Base-by-base conservation (phyloP, 2,113 vertebrate genomes). In the Sinosuthora webbiana region DNA sequence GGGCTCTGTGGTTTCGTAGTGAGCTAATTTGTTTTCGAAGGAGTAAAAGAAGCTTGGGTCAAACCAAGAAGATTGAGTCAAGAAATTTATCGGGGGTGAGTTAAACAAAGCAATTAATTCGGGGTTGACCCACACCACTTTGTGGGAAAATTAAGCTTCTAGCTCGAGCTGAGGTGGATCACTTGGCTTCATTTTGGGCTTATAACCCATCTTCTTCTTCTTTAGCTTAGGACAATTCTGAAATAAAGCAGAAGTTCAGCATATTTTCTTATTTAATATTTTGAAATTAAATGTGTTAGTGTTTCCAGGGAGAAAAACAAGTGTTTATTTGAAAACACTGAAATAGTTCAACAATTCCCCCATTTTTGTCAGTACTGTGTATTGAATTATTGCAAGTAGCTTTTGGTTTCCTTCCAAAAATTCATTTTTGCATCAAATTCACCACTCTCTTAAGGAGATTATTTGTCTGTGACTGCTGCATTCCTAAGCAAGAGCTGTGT, bases 241-340 rank as follows among this genome's bases (percentile, higher is more conserved):
- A 94, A 92, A 82, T n/a, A 56, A 92, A 93, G 27, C 39, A 87
- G 90, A 79, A 92, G 55, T 62, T 83, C n/a, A 33, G 15, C 23
- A 15, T 53, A 53, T 7, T 89, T 92, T 83, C 60, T 60, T 31
- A 33, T 42, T 77, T 86, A 42, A 37, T 84, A 74, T 77, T 90
- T 90, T 83, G 79, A 77, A 93, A 86, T 1, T 0, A 88, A 86
- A 78, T 5, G 5, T 70, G 31, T 50, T 74, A 16, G 30, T 69
- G 24, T 63, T 97, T 80, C 59, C 79, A 62, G 60, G 83, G 42
- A 49, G 23, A 69, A 89, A 89, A 78, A 74, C 15, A 73, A 80
- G 22, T 60, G 53, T 92, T 89, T 87, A 41, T 68, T 70, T 94
- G 59, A 83, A 89, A 88, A 83, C 83, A 77, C n/a, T 39, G 59